phyloP scores from a whole-genome alignment of 1,140 invertebrate genomes.

The Caenorhabditis brenneri region DNA sequence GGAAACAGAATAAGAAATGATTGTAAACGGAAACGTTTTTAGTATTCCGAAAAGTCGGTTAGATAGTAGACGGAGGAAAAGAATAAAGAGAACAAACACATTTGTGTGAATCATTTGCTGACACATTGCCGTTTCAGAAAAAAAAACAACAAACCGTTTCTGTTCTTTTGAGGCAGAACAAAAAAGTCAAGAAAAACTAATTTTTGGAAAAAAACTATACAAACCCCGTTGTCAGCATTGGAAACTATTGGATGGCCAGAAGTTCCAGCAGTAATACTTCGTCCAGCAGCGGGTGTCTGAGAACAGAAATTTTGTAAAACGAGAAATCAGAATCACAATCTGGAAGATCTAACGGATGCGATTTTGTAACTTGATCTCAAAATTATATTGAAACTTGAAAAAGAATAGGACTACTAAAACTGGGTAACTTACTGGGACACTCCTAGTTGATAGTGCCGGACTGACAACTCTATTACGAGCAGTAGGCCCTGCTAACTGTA shows the following conservation, averaged over 20 bases:
- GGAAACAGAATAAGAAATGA: too few species aligned
- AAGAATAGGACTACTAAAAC: too few species aligned
- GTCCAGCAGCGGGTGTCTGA: neutral
- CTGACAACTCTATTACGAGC: neutral
- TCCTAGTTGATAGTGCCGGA: neutral
- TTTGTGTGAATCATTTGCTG: constrained; percentile 11
- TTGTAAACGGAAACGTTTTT: neutral
- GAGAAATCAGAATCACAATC: too few species aligned
- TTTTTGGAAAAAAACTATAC: neutral
- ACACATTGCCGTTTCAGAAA: neutral
- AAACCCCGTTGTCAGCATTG: neutral
- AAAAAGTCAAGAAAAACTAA: neutral
- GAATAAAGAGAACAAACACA: neutral
- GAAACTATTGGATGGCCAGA: neutral
- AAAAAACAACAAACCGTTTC: neutral
- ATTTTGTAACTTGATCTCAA: too few species aligned
- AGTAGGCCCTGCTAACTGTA: neutral
- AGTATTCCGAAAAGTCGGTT: neutral
- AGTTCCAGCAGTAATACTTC: constrained; percentile 15
- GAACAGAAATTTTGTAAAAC: neutral
- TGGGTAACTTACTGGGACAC: neutral
- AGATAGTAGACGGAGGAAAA: neutral
- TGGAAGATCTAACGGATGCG: too few species aligned
- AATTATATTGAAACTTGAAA: too few species aligned
- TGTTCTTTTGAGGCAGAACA: neutral